Evolutionary conservation across 2,888 invertebrate genomes (phyloP).

Genomic region (Eupithecia abbreviata): DNA sequence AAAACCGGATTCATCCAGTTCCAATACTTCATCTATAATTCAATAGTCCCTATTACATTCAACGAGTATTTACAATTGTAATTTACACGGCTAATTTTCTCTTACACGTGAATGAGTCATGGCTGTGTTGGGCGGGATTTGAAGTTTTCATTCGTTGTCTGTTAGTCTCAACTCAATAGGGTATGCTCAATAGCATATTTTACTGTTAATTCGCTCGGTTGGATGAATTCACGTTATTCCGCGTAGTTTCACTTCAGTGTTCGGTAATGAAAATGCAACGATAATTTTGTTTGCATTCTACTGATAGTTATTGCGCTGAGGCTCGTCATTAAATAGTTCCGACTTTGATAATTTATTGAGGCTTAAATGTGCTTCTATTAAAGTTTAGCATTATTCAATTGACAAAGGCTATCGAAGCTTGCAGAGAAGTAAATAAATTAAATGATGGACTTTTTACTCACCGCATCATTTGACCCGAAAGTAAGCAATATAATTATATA

Average conservation of each 20-base stretch:
- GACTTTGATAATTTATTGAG: neutral
- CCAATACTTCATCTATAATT: conserved; percentile 75
- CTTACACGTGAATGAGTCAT: conserved; percentile 57
- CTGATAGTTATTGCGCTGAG: neutral
- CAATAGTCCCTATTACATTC: conserved; percentile 68
- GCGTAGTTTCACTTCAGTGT: conserved; percentile 7
- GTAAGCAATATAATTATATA: neutral
- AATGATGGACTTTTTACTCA: neutral
- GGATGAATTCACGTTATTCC: conserved; percentile 11
- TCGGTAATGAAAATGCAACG: conserved; percentile 11
- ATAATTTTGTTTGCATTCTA: conserved; percentile 12
- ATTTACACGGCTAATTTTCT: conserved; percentile 64
- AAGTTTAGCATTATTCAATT: neutral
- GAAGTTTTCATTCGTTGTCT: conserved; percentile 51
- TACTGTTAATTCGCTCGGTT: conserved; percentile 15
- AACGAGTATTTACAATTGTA: conserved; percentile 66
- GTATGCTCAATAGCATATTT: conserved; percentile 23
- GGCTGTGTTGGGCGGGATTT: conserved; percentile 51
- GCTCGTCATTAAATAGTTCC: neutral
- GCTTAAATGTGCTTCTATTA: neutral
- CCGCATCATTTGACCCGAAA: neutral
- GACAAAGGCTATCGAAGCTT: neutral
- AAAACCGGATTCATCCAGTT: conserved; percentile 67
- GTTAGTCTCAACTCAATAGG: conserved; percentile 27
- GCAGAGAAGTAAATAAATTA: neutral